Evolutionary conservation across 1,140 invertebrate genomes (phyloP), one percentile per base, ranked within the genome.

Genomic region (Drosophila repletoides): DNA sequence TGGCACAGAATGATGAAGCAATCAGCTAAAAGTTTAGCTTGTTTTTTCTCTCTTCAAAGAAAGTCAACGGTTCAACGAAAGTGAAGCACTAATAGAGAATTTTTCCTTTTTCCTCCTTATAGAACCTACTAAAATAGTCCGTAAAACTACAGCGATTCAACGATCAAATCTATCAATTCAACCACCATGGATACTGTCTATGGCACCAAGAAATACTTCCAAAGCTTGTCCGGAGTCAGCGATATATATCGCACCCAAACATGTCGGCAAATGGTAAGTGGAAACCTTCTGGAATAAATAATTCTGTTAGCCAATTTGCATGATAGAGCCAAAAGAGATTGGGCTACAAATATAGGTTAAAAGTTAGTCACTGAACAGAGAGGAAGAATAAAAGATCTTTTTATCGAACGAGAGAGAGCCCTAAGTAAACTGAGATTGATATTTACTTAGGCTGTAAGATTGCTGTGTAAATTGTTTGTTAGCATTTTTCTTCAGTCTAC

Each of bases 171-270:
- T 21, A 24, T 6, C 19, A 51, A 6, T 21, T 53, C 22, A 31
- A 5, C 3, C 5, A 75, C 36, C 4, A 89, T 89, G 88, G 88
- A 89, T 45, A 89, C 88, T 10, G 88, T 89, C 63, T 89, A 89
- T 48, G 88, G 88, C 33, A 89, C 88, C 52, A 89, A 89, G 65
- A 89, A 89, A 55, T 89, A 89, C 48, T 89, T 89, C 41, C 88
- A 89, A 36, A 89, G 88, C 45, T 60, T 89, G 65, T 89, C 88
- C 34, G 88, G 88, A 22, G 86, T 86, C 24, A 89, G 84, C 66
- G 88, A 89, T 72, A 89, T 89, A 48, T 89, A 89, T 71, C 79
- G 88, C 17, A 74, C 84, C 33, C 84, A 81, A 53, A 83, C 80
- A 69, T 87, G 84, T 65, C 88, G 88, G 34, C 80, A 86, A 49